Evolutionary conservation across 2,113 vertebrate species (phyloP).

Genomic region (Mormyrus iriodes): DNA sequence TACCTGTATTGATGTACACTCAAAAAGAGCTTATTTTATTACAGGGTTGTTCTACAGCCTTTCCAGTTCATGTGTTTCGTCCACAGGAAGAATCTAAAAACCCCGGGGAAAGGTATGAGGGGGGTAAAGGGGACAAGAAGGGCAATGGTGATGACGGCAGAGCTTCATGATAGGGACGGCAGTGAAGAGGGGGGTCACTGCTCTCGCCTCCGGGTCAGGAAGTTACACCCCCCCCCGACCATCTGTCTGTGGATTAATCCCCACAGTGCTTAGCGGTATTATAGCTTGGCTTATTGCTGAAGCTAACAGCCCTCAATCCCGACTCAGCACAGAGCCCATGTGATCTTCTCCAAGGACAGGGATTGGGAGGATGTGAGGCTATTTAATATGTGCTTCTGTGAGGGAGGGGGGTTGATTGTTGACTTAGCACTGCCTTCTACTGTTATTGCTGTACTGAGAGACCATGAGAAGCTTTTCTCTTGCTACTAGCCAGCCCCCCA

Average conservation of each 20-base stretch:
- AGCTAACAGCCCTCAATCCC: slow-evolving; percentile 68
- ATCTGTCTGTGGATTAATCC: slow-evolving; percentile 72
- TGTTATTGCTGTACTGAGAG: background rate
- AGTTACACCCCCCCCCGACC: slow-evolving; percentile 56
- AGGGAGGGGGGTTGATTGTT: background rate
- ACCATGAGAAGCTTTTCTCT: background rate
- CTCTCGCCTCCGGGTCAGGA: slow-evolving; percentile 50
- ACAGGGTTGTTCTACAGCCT: background rate
- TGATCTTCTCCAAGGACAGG: slow-evolving; percentile 47
- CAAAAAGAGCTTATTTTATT: background rate
- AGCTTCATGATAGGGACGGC: background rate
- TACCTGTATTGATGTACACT: background rate
- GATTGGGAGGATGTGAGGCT: slow-evolving; percentile 33
- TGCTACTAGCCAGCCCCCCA: background rate
- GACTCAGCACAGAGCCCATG: slow-evolving; percentile 51
- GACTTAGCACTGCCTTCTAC: background rate
- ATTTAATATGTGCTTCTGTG: background rate
- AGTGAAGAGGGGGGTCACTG: slow-evolving; percentile 6
- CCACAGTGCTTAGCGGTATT: slow-evolving; percentile 66
- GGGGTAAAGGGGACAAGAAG: background rate
- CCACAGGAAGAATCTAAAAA: background rate
- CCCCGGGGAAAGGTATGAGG: background rate
- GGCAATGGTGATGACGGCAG: slow-evolving; percentile 19
- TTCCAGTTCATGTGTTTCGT: background rate
- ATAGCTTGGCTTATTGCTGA: slow-evolving; percentile 64